phyloP scores from a whole-genome alignment of 2,888 invertebrate species.

The Corythucha ciliata region DNA sequence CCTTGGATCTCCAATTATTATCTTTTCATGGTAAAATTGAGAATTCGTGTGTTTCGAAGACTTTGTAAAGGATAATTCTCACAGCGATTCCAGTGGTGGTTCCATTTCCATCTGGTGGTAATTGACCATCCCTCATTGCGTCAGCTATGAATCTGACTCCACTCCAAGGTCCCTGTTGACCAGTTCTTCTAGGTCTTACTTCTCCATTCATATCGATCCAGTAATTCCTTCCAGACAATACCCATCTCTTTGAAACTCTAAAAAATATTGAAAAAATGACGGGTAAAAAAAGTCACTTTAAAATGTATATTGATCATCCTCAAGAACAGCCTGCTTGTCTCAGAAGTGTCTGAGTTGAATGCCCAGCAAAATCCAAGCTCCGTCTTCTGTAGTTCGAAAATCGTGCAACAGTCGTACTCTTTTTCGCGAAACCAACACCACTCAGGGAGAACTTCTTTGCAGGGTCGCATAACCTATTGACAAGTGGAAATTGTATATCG shows the following conservation, averaged over 20 bases:
- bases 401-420: slow-evolving; percentile 42
- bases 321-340: slow-evolving; percentile 29
- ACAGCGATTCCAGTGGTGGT: slow-evolving; percentile 32
- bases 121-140: slow-evolving; percentile 31
- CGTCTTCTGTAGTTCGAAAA: slow-evolving; percentile 43
- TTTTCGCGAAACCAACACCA: slow-evolving; percentile 43
- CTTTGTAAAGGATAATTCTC: slow-evolving; percentile 7
- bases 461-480: slow-evolving; percentile 37
- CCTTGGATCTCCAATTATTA: slow-evolving; percentile 36
- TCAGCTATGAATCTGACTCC: slow-evolving; percentile 38
- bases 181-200: slow-evolving; percentile 35
- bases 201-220: slow-evolving; percentile 27
- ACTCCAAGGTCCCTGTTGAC: slow-evolving; percentile 38
- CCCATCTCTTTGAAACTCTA: slow-evolving; percentile 17
- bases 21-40: slow-evolving; percentile 17
- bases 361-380: slow-evolving; percentile 44
- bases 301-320: background rate
- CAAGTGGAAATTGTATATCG: background rate
- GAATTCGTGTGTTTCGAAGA: background rate
- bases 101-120: slow-evolving; percentile 36
- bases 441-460: slow-evolving; percentile 41
- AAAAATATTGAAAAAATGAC: too few species aligned
- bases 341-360: slow-evolving; percentile 42
- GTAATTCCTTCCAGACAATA: slow-evolving; percentile 1
- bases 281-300: background rate